These are phyloP conservation scores for Dryoscopus gambensis DNA, from an alignment of 2,113 vertebrate genomes.

Conservation along the genomic window DNA sequence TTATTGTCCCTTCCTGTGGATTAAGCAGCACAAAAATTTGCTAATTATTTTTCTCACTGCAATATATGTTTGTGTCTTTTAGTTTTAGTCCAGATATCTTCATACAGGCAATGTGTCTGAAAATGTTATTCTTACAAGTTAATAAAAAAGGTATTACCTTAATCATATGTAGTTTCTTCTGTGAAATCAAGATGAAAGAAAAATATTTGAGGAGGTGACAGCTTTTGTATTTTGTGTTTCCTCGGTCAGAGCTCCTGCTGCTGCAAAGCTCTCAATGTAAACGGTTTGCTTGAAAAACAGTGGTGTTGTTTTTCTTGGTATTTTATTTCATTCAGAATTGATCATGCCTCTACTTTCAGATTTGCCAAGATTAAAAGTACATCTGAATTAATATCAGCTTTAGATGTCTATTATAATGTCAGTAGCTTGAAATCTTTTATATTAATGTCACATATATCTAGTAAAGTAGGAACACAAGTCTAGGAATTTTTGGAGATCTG, in stretches of 20 bases:
- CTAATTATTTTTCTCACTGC: conserved; percentile 29
- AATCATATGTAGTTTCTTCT: background rate
- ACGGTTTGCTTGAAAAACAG: background rate
- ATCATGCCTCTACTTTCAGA: background rate
- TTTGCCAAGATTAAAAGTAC: conserved; percentile 17
- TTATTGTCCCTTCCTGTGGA: conserved; percentile 5
- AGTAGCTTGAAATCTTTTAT: background rate
- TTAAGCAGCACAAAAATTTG: background rate
- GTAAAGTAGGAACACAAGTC: background rate
- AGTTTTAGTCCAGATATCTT: background rate
- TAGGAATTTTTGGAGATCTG: background rate
- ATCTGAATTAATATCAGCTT: conserved; percentile 3
- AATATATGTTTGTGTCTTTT: background rate
- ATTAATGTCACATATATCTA: background rate
- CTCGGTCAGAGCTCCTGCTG: background rate
- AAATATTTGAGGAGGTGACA: conserved; percentile 5
- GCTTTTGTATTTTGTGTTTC: background rate
- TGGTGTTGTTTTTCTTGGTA: background rate
- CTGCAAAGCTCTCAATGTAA: background rate
- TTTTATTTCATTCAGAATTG: conserved; percentile 12
- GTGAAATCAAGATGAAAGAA: background rate
- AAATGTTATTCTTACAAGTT: background rate
- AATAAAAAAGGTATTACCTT: conserved; percentile 14
- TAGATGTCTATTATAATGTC: background rate
- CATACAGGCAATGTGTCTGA: background rate